Conservation (phyloP, 1,140 invertebrate species). For the Scaptomyza montana region DNA sequence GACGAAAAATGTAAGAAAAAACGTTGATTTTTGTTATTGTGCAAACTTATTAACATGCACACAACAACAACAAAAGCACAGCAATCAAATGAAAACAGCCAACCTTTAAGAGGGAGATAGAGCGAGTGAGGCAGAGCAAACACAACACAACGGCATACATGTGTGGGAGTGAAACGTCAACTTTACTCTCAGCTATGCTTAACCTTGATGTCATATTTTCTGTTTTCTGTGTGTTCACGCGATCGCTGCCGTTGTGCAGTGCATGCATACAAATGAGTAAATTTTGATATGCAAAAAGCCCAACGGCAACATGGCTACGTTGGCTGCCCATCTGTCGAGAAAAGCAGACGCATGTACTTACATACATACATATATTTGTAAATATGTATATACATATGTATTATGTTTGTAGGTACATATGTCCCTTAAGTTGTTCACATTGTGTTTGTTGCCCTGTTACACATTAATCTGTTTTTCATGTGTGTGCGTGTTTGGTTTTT, state of each 20-base stretch:
- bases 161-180: conserved; percentile 46
- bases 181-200: conserved; percentile 51
- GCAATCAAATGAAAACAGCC: conserved; percentile 34
- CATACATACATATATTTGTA: not conserved
- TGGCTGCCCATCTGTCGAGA: conserved; percentile 9
- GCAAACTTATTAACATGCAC: conserved; percentile 52
- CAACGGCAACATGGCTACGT: conserved; percentile 48
- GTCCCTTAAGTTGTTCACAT: too few species aligned
- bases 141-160: conserved; percentile 19
- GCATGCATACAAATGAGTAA: conserved; percentile 55
- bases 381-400: not conserved
- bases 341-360: conserved; percentile 33
- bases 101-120: conserved; percentile 26
- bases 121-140: conserved; percentile 22
- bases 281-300: conserved; percentile 47
- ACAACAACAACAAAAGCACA: conserved; percentile 25
- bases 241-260: conserved; percentile 27
- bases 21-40: conserved; percentile 55
- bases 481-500: conserved; percentile 36
- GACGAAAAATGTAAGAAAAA: conserved; percentile 51
- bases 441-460: conserved; percentile 16
- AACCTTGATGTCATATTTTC: conserved; percentile 54
- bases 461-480: conserved; percentile 32
- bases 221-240: conserved; percentile 34
- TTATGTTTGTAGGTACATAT: not conserved